phyloP scores from a whole-genome alignment of 2,113 vertebrate species.

The Colossoma macropomum region DNA sequence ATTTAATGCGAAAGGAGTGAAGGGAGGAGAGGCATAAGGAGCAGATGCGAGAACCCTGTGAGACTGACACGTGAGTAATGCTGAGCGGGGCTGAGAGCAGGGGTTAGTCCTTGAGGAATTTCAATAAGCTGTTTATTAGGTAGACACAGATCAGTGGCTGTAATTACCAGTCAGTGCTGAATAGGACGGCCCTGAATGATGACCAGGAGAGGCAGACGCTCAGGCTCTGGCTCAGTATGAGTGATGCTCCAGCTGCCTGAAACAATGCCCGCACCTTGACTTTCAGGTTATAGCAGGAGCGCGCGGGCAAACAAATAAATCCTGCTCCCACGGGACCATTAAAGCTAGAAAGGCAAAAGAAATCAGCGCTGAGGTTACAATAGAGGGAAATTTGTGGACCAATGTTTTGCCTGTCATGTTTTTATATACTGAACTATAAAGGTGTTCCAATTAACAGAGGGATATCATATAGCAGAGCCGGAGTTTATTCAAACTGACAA shows the following conservation, averaged over 20 bases:
- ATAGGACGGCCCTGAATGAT: constrained; percentile 53
- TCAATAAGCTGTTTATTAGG: constrained; percentile 62
- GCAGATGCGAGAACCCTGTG: constrained; percentile 14
- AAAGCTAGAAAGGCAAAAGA: constrained; percentile 17
- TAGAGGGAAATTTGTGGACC: background rate
- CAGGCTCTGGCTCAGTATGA: constrained; percentile 5
- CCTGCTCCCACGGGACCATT: constrained; percentile 21
- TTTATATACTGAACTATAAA: constrained; percentile 21
- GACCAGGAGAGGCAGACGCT: constrained; percentile 10
- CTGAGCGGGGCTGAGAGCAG: background rate
- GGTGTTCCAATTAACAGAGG: constrained; percentile 20
- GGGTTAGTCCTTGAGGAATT: constrained; percentile 48
- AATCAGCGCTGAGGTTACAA: background rate
- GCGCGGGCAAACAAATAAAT: constrained; percentile 40
- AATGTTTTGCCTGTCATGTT: constrained; percentile 18
- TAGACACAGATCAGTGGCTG: constrained; percentile 59
- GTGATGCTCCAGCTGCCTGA: constrained; percentile 26
- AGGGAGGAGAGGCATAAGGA: background rate
- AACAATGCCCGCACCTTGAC: constrained; percentile 48
- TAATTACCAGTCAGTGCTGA: constrained; percentile 59
- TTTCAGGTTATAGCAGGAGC: constrained; percentile 51
- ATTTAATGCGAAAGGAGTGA: too few relatives aligned
- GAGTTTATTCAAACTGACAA: constrained; percentile 17
- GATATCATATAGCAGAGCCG: background rate
- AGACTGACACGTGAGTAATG: constrained; percentile 53